Percentiles rank a stretch among this genome's conserved stretches.
These are phyloP conservation scores for Rhynchonycteris naso DNA, from an alignment of 2,797 vertebrate genomes.

Conservation along the genomic window DNA sequence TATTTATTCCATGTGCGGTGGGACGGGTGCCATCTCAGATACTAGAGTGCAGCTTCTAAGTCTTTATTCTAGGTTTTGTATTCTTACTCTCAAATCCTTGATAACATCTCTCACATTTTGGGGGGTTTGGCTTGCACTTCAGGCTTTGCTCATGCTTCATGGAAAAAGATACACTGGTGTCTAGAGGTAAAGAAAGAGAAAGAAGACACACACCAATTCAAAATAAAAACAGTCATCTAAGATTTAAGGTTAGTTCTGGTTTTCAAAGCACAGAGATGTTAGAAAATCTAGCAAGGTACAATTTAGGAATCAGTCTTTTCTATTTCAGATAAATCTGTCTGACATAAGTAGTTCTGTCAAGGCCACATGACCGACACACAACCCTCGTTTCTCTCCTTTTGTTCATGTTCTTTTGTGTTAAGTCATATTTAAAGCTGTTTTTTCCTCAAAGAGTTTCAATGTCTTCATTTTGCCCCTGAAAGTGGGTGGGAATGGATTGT, in stretches of 20 bases:
- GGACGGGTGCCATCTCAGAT: constrained; percentile 48
- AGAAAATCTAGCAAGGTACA: constrained; percentile 56
- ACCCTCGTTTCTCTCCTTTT: not conserved
- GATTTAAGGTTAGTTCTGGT: constrained; percentile 54
- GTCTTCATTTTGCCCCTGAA: not conserved
- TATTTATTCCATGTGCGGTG: constrained; percentile 6
- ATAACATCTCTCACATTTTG: constrained; percentile 75
- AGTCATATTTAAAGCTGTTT: not conserved
- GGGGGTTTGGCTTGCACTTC: constrained; percentile 75
- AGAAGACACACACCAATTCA: constrained; percentile 60
- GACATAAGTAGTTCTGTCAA: not conserved
- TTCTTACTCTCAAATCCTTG: constrained; percentile 71
- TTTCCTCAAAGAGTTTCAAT: not conserved
- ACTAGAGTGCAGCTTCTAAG: constrained; percentile 55
- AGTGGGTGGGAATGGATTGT: not conserved
- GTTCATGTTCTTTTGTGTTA: not conserved
- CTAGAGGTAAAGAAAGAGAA: constrained; percentile 69
- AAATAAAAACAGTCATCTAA: constrained; percentile 73
- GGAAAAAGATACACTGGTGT: constrained; percentile 62
- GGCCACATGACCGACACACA: not conserved
- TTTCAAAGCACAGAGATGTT: constrained; percentile 68
- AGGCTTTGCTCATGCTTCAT: constrained; percentile 61
- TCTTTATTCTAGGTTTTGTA: constrained; percentile 72
- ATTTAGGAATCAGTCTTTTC: not conserved
- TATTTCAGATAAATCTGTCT: not conserved